These are phyloP conservation scores for Emydocephalus ijimae DNA, from an alignment of 2,113 vertebrate genomes.

Conservation along the genomic window DNA sequence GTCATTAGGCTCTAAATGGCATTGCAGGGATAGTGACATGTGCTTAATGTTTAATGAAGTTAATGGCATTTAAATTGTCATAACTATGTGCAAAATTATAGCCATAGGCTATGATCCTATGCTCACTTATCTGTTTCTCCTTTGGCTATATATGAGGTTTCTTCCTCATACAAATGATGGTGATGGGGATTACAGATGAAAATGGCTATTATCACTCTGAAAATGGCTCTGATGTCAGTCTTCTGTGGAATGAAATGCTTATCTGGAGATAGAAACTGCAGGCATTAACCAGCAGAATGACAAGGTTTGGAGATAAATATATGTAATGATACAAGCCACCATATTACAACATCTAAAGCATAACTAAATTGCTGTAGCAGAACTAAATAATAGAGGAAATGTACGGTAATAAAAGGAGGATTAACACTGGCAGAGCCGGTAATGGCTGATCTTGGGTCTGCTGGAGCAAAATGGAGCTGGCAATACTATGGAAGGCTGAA, in stretches of 20 bases:
- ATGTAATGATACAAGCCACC: not conserved
- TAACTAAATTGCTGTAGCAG: constrained; percentile 2
- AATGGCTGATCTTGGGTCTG: not conserved
- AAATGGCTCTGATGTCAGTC: not conserved
- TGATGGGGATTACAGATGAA: not conserved
- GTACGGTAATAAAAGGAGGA: not conserved
- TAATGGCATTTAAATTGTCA: not conserved
- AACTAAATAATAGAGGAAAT: constrained; percentile 5
- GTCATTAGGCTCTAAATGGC: not conserved
- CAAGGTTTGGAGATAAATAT: not conserved
- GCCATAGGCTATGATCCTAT: not conserved
- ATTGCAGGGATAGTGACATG: not conserved
- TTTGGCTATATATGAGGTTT: not conserved
- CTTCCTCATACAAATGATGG: not conserved
- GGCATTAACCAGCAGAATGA: not conserved
- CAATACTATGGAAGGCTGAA: constrained; percentile 28
- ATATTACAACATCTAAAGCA: constrained; percentile 18
- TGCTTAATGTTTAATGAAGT: not conserved
- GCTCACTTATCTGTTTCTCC: not conserved
- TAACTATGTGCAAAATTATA: not conserved
- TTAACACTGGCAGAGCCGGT: not conserved
- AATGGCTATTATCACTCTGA: not conserved
- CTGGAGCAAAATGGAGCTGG: constrained; percentile 10
- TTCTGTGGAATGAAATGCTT: not conserved
- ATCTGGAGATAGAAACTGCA: not conserved